phyloP scores from a whole-genome alignment of 2,797 vertebrate species.

The Hippoglossus hippoglossus region DNA sequence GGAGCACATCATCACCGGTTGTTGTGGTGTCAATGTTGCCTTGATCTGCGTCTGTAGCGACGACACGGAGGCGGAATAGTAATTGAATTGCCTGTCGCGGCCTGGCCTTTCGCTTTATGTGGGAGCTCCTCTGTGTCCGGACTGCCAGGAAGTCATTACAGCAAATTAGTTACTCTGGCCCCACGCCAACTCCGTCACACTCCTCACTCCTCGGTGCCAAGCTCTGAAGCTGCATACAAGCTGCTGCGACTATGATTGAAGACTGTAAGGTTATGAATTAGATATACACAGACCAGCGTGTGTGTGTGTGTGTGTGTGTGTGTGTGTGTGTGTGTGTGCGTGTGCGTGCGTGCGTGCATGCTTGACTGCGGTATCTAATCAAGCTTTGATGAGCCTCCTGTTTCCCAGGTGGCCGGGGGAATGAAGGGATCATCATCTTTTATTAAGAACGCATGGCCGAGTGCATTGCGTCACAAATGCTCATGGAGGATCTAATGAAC shows the following conservation, averaged over 20 bases:
- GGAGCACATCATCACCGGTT: constrained; percentile 42
- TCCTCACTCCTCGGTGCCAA: constrained; percentile 49
- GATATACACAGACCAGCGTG: constrained; percentile 34
- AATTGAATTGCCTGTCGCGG: constrained; percentile 73
- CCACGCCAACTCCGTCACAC: constrained; percentile 52
- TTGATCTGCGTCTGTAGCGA: constrained; percentile 55
- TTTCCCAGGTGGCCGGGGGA: constrained; percentile 66
- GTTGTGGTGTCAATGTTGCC: constrained; percentile 47
- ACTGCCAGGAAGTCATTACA: constrained; percentile 81
- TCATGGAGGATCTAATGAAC: constrained; percentile 40
- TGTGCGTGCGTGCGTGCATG: constrained; percentile 48
- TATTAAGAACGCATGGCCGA: constrained; percentile 62
- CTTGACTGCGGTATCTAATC: constrained; percentile 69
- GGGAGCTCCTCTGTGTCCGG: constrained; percentile 63
- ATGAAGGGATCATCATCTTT: constrained; percentile 71
- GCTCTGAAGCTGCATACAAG: constrained; percentile 51
- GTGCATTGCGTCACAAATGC: constrained; percentile 59
- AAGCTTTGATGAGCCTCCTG: constrained; percentile 77
- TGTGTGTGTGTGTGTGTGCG: constrained; percentile 40
- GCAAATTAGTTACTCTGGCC: constrained; percentile 80
- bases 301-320: constrained; percentile 33
- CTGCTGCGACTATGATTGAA: constrained; percentile 62
- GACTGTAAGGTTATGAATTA: constrained; percentile 69
- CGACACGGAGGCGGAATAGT: constrained; percentile 44
- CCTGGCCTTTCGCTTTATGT: constrained; percentile 66